Conservation (phyloP, 2,113 vertebrate species). For the Mesembrinibis cayennensis region DNA sequence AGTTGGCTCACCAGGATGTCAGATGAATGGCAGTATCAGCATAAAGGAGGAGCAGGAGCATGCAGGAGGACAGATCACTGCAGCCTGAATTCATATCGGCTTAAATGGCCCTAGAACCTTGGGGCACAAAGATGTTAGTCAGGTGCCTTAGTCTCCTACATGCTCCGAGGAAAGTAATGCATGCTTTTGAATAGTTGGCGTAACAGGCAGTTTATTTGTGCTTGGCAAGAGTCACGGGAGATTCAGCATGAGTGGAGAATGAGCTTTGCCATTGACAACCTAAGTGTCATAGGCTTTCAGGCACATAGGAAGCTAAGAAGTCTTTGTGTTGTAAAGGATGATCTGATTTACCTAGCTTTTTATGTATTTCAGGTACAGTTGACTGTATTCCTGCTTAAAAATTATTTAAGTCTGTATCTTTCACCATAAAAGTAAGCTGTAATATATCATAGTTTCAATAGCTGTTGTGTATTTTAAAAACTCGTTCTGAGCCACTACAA, state of each 20-base stretch:
- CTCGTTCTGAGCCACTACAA: accelerated
- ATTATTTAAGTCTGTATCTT: not conserved
- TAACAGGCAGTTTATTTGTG: not conserved
- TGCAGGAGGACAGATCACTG: not conserved
- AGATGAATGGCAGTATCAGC: not conserved
- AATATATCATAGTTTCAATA: not conserved
- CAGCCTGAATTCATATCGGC: not conserved
- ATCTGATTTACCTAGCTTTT: not conserved
- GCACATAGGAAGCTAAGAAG: not conserved
- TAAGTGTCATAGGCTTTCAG: not conserved
- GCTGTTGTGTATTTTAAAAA: not conserved
- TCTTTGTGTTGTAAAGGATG: not conserved
- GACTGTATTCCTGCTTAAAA: not conserved
- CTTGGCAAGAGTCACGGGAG: not conserved
- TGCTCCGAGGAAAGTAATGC: not conserved
- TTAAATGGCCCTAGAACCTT: not conserved
- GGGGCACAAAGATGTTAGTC: not conserved
- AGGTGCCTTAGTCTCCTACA: not conserved
- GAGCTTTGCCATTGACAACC: not conserved
- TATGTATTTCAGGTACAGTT: not conserved
- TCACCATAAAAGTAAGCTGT: not conserved
- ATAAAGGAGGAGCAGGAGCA: not conserved
- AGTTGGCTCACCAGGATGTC: not conserved
- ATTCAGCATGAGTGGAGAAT: not conserved
- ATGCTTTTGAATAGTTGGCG: not conserved